Conservation (phyloP, 1,140 invertebrate genomes). For the Neodiprion lecontei region DNA sequence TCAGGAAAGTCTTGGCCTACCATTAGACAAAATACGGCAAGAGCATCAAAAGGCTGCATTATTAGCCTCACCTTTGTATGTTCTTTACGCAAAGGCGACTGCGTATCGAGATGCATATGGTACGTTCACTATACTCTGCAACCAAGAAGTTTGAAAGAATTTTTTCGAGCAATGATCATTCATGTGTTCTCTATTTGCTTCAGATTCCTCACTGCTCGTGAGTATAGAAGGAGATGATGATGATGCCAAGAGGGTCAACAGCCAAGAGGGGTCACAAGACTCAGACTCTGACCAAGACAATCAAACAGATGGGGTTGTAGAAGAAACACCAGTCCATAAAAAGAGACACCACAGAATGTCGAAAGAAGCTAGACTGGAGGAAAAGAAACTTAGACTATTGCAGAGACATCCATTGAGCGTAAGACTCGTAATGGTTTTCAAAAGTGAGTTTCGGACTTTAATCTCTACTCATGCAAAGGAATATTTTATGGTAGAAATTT, state of each 20-base stretch:
- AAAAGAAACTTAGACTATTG: slow-evolving; percentile 73
- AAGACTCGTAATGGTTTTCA: slow-evolving; percentile 68
- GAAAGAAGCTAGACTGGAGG: slow-evolving; percentile 67
- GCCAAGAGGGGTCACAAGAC: slow-evolving; percentile 68
- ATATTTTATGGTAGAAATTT: slow-evolving; percentile 1
- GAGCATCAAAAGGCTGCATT: slow-evolving; percentile 78
- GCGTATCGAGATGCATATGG: slow-evolving; percentile 85
- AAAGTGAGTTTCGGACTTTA: slow-evolving; percentile 43
- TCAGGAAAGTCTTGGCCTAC: slow-evolving; percentile 85
- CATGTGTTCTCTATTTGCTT: slow-evolving; percentile 24
- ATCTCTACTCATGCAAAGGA: neutral
- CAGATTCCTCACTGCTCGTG: slow-evolving; percentile 63
- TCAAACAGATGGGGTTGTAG: slow-evolving; percentile 58
- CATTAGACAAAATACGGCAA: slow-evolving; percentile 78
- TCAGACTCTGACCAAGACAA: slow-evolving; percentile 70
- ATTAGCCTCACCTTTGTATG: slow-evolving; percentile 84
- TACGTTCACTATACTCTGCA: slow-evolving; percentile 46
- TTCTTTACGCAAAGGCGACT: slow-evolving; percentile 84
- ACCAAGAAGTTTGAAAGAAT: slow-evolving; percentile 8
- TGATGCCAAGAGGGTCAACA: slow-evolving; percentile 74
- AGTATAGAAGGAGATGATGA: slow-evolving; percentile 81
- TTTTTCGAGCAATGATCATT: slow-evolving; percentile 20
- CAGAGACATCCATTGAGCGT: slow-evolving; percentile 78
- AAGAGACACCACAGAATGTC: slow-evolving; percentile 67
- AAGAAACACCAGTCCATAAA: slow-evolving; percentile 65